Percentiles rank a stretch among this genome's conserved stretches.
phyloP scores from a whole-genome alignment of 2,797 vertebrate species.

The Myotis pilosus region DNA sequence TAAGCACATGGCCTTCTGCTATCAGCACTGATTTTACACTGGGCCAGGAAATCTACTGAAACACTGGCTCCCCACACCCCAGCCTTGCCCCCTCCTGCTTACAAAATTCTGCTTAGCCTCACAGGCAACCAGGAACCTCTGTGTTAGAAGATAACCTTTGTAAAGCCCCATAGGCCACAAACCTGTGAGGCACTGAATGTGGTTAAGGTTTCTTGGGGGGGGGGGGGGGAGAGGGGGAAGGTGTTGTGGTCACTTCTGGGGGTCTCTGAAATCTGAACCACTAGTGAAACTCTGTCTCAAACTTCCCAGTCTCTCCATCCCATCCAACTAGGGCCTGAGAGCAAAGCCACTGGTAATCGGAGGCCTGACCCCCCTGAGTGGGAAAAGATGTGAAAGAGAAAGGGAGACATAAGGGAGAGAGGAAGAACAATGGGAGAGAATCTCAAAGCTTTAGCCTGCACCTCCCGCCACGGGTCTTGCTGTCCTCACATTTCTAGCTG shows the following conservation, averaged over 20 bases:
- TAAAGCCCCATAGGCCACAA: neutral
- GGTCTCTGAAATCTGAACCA: constrained; percentile 26
- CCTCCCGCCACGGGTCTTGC: neutral
- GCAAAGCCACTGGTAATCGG: neutral
- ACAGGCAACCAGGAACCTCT: neutral
- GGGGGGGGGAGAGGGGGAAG: neutral
- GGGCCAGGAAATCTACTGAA: constrained; percentile 3
- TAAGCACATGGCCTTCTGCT: neutral
- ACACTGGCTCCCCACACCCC: neutral
- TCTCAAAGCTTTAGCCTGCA: neutral
- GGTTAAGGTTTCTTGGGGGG: neutral
- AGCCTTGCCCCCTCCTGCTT: neutral
- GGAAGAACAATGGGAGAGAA: neutral
- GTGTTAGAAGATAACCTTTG: neutral
- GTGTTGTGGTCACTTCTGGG: neutral
- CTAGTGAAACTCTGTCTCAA: neutral
- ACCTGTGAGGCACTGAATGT: neutral
- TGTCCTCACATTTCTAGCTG: neutral
- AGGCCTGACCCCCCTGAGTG: neutral
- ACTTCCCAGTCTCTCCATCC: neutral
- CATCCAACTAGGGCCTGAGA: neutral
- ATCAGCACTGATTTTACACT: constrained; percentile 22
- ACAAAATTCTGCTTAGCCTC: constrained; percentile 13
- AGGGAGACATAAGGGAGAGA: neutral
- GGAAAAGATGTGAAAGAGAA: neutral